Conservation (phyloP, 2,797 vertebrate genomes). For the Sebastes vulpes region DNA sequence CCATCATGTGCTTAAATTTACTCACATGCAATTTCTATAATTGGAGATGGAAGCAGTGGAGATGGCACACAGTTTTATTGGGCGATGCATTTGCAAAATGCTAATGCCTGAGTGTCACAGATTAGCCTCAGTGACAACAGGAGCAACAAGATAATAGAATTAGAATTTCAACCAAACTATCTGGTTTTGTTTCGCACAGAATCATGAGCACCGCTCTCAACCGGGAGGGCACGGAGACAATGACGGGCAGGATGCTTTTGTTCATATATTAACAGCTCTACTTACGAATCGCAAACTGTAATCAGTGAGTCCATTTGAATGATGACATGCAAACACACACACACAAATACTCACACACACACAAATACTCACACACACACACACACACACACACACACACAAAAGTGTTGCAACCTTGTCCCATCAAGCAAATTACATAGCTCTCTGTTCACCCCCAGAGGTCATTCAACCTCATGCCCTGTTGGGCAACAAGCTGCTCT, state of each 20-base stretch:
- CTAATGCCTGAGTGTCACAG: conserved; percentile 23
- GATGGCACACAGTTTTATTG: conserved; percentile 9
- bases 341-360: neutral
- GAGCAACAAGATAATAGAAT: conserved; percentile 21
- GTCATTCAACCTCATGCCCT: conserved; percentile 68
- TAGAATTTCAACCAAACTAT: conserved; percentile 2
- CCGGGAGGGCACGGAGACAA: neutral
- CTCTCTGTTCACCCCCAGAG: conserved; percentile 63
- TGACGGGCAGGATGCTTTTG: neutral
- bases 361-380: neutral
- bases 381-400: neutral
- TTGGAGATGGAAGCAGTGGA: conserved; percentile 25
- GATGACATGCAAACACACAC: conserved; percentile 8
- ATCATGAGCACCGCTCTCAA: neutral
- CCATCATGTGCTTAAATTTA: conserved; percentile 13
- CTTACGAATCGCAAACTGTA: conserved; percentile 28
- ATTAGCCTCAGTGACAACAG: conserved; percentile 38
- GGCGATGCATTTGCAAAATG: conserved; percentile 32
- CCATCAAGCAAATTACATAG: conserved; percentile 73
- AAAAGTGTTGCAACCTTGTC: conserved; percentile 54
- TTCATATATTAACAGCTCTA: conserved; percentile 28
- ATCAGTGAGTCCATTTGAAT: conserved; percentile 43
- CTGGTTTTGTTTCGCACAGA: conserved; percentile 21
- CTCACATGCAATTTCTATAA: conserved; percentile 43
- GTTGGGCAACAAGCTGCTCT: conserved; percentile 72